Percentiles rank a stretch among this genome's conserved stretches.
phyloP scores from a whole-genome alignment of 2,888 invertebrate species.

The Colletes collaris region DNA sequence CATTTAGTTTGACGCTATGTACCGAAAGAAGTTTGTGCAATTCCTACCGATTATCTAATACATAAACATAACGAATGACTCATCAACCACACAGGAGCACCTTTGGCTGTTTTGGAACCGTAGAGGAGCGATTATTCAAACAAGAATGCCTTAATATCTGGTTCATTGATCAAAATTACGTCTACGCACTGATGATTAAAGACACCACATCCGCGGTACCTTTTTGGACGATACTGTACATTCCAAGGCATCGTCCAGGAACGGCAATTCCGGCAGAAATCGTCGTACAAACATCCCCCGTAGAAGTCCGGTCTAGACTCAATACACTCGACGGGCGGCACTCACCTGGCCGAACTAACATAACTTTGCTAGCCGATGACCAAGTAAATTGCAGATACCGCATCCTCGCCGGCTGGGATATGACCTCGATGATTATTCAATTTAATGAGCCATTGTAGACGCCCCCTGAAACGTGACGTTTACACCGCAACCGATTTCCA shows the following conservation, averaged over 20 bases:
- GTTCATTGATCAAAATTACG: no score
- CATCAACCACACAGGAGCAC: no score
- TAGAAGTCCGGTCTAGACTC: conserved; percentile 25
- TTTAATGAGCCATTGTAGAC: conserved; percentile 76
- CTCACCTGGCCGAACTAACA: conserved; percentile 40
- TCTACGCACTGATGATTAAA: no score
- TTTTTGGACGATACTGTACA: no score
- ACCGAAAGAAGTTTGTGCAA: no score
- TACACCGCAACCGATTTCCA: conserved; percentile 73
- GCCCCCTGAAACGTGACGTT: conserved; percentile 78
- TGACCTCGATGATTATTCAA: conserved; percentile 77
- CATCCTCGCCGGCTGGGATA: conserved; percentile 58
- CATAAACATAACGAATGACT: no score
- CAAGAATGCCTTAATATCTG: no score
- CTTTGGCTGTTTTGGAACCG: no score
- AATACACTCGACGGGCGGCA: conserved; percentile 31
- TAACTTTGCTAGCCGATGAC: conserved; percentile 56
- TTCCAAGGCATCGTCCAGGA: background rate
- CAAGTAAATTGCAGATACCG: conserved; percentile 64
- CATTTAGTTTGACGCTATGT: no score
- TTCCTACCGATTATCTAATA: no score
- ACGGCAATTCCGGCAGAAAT: conserved; percentile 12
- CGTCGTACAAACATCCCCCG: conserved; percentile 17
- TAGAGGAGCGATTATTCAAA: no score
- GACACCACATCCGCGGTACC: no score